Evolutionary conservation across 1,140 invertebrate genomes (phyloP).

Genomic region (Ceratosolen solmsi): DNA sequence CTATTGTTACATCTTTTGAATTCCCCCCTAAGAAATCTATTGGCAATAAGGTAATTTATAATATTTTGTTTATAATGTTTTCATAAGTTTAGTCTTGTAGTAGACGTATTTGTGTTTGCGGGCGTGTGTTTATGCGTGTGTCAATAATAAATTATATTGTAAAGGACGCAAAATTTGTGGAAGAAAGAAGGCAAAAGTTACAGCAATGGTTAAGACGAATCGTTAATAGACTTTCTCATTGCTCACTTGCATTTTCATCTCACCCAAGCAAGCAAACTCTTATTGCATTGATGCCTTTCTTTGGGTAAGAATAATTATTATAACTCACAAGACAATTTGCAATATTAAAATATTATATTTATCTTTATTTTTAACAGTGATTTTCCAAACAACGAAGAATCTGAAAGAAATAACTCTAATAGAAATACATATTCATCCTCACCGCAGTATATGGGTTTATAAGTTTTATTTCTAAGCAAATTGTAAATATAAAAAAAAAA

Average conservation of each 20-base stretch:
- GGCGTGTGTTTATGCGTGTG: too few relatives aligned
- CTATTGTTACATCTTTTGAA: constrained; percentile 84
- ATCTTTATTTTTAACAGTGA: constrained; percentile 61
- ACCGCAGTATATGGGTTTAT: constrained; percentile 71
- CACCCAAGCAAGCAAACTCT: constrained; percentile 82
- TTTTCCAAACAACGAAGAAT: constrained; percentile 63
- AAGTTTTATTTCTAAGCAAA: constrained; percentile 55
- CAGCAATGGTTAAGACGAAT: constrained; percentile 86
- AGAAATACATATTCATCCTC: constrained; percentile 68
- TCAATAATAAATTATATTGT: constrained; percentile 51
- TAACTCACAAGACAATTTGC: constrained; percentile 12
- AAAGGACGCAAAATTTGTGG: constrained; percentile 86
- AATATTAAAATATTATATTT: constrained; percentile 40
- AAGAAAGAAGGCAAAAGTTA: constrained; percentile 82
- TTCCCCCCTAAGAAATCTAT: constrained; percentile 96
- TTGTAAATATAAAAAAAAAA: constrained; percentile 54
- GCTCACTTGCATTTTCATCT: constrained; percentile 80
- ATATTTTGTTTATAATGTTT: too few relatives aligned
- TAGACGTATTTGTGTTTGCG: too few relatives aligned
- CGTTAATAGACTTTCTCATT: constrained; percentile 79
- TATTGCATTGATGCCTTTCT: constrained; percentile 84
- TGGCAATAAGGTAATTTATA: constrained; percentile 84
- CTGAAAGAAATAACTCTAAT: constrained; percentile 62
- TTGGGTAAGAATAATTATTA: constrained; percentile 78
- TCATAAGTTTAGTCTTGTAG: constrained; percentile 2